Conservation (phyloP, 2,113 vertebrate species). For the Ahaetulla prasina region DNA sequence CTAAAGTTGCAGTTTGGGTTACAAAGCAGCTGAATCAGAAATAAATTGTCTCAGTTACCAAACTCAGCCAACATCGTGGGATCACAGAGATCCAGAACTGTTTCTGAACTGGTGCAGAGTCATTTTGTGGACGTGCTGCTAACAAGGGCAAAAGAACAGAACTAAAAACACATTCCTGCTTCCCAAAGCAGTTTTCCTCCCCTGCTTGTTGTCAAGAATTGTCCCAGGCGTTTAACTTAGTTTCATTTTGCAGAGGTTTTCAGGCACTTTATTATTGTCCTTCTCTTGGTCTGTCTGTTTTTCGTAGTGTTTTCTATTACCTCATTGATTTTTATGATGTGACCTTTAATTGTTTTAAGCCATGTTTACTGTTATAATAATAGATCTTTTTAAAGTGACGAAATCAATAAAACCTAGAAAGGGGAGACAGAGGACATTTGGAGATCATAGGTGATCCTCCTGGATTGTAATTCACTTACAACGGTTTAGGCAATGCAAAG, state of each 20-base stretch:
- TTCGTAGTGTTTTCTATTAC: not conserved
- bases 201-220: not conserved
- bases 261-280: not conserved
- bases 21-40: not conserved
- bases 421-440: not conserved
- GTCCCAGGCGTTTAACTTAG: not conserved
- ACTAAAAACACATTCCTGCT: not conserved
- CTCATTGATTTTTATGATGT: not conserved
- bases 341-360: conserved; percentile 3
- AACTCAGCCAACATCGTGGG: not conserved
- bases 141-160: not conserved
- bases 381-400: not conserved
- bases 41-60: not conserved
- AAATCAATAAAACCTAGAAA: not conserved
- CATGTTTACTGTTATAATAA: not conserved
- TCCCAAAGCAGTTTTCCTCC: not conserved
- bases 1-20: not conserved
- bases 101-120: not conserved
- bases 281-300: not conserved
- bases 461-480: not conserved
- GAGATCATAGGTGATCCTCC: not conserved
- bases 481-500: not conserved
- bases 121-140: not conserved
- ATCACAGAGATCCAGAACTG: not conserved
- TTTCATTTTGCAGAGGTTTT: not conserved